Base-by-base conservation (phyloP, 2,113 vertebrate species). In the Plotosus lineatus region DNA sequence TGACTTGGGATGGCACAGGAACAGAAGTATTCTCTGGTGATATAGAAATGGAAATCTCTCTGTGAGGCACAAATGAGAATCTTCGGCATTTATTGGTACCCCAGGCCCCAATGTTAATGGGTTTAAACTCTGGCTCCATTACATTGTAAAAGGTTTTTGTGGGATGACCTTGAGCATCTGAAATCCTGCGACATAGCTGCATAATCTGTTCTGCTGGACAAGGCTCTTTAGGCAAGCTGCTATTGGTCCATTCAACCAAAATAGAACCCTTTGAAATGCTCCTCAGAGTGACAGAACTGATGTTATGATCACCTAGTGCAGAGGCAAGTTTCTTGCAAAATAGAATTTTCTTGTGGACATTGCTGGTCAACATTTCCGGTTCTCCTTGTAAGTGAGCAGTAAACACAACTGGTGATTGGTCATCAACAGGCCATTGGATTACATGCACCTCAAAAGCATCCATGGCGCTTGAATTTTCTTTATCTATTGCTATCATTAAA, bases 241-340 rank as follows among this genome's bases (percentile, higher is more conserved):
- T 98, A 86, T 98, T 99, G 10, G 94, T 98, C 97, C 97, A 99
- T 58, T 98, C 95, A 42, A 98, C 97, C 23, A 97, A 65, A 0
- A 98, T 94, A 77, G 97, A 99, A 78, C 97, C 97, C 78, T 87
- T 94, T 19, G 91, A 79, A 36, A 99, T 98, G 81, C 92, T 94
- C 85, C 94, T 93, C 83, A 99, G 86, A 0, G 96, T 97, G 82
- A 99, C 90, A 15, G 95, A 94, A 89, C 96, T 98, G 86, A 94
- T 96, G 88, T 99, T 99, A 36, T 95, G 94, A 90, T 98, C 97
- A 0, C 97, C 96, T 0, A 98, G 93, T 0, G 96, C 96, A 48
- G 95, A 93, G 15, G 96, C 94, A 83, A 99, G 91, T 88, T 96
- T 98, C 92, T 96, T 98, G 61, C 96, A 95, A 86, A 99, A 86